Conservation (phyloP, 2,888 invertebrate species). For the Dugesia japonica region DNA sequence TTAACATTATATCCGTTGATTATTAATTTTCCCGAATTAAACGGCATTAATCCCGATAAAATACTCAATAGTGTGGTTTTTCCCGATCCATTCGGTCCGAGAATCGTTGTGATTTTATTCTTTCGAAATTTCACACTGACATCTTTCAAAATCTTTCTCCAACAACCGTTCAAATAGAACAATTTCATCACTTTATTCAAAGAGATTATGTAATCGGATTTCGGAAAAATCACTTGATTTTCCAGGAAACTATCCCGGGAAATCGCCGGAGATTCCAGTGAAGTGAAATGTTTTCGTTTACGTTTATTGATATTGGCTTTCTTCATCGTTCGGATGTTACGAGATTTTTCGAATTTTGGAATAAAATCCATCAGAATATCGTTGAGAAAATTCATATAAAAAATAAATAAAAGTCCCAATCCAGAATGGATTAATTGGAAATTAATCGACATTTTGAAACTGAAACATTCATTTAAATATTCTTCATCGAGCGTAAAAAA, state of each 20-base stretch:
- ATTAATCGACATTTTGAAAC: not conserved
- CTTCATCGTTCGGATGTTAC: not conserved
- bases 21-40: not conserved
- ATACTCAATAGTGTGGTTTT: not conserved
- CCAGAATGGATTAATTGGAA: not conserved
- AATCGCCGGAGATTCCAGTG: not conserved
- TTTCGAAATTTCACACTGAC: not conserved
- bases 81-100: constrained; percentile 5
- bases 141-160: not conserved
- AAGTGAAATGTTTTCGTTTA: not conserved
- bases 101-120: constrained; percentile 1
- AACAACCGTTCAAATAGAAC: not conserved
- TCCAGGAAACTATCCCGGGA: not conserved
- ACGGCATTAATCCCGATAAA: not conserved
- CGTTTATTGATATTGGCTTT: no score
- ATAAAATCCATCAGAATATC: not conserved
- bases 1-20: not conserved
- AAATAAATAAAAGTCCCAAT: not conserved
- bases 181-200: not conserved
- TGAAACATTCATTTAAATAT: not conserved
- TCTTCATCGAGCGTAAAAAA: not conserved
- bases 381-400: not conserved
- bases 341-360: not conserved
- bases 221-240: not conserved
- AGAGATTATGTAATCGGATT: not conserved